Conservation (phyloP, 2,113 vertebrate genomes). For the Lepisosteus oculatus region DNA sequence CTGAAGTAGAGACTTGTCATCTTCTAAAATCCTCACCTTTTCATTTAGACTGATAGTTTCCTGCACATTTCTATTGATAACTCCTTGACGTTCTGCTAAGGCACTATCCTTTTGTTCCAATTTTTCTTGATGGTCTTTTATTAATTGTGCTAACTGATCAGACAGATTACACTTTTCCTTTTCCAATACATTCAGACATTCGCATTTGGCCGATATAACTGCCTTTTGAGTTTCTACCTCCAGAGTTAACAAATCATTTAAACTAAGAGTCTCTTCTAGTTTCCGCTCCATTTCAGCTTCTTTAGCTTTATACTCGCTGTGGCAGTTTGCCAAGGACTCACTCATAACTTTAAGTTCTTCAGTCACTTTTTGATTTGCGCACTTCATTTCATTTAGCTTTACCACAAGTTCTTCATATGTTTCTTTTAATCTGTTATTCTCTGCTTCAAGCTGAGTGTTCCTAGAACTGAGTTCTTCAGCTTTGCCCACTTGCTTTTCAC, state of each 20-base stretch:
- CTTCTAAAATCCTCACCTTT: slow-evolving; percentile 78
- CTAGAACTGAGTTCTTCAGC: slow-evolving; percentile 46
- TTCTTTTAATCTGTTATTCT: slow-evolving; percentile 53
- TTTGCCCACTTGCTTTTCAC: slow-evolving; percentile 43
- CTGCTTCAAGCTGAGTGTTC: slow-evolving; percentile 60
- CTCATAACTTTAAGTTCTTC: slow-evolving; percentile 51
- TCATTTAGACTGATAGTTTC: slow-evolving; percentile 70
- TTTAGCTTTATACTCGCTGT: slow-evolving; percentile 53
- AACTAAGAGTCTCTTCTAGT: slow-evolving; percentile 51
- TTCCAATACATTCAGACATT: slow-evolving; percentile 49
- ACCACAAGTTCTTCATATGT: slow-evolving; percentile 52
- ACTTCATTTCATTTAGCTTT: slow-evolving; percentile 52
- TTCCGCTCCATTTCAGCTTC: slow-evolving; percentile 60
- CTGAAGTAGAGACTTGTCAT: slow-evolving; percentile 78
- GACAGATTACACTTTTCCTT: slow-evolving; percentile 55
- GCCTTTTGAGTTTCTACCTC: slow-evolving; percentile 60
- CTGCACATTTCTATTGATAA: slow-evolving; percentile 50
- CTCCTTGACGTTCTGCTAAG: slow-evolving; percentile 53
- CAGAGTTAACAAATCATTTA: slow-evolving; percentile 61
- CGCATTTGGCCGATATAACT: slow-evolving; percentile 58
- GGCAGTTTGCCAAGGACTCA: slow-evolving; percentile 55
- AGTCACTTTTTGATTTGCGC: slow-evolving; percentile 57
- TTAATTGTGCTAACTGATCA: slow-evolving; percentile 45
- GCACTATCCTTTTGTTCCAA: slow-evolving; percentile 47
- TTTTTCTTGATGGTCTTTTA: slow-evolving; percentile 46